Conservation (phyloP, 2,113 vertebrate genomes). For the Sitta europaea region DNA sequence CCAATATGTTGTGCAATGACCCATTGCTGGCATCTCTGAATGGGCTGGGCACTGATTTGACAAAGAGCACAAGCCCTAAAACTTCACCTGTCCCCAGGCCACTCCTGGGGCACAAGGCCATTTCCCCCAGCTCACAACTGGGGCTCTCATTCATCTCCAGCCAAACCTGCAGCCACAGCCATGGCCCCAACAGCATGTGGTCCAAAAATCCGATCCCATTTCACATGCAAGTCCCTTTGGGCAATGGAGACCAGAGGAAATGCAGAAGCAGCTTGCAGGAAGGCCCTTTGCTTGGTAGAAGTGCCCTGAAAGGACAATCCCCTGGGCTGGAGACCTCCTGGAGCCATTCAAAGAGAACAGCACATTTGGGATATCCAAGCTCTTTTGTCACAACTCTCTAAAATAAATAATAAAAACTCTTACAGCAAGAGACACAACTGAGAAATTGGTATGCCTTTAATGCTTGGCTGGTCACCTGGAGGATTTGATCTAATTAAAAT, state of each 20-base stretch:
- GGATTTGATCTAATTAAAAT: slow-evolving; percentile 47
- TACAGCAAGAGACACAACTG: neutral
- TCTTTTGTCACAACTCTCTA: neutral
- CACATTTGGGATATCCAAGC: neutral
- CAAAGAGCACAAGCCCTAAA: neutral
- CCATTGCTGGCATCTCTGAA: neutral
- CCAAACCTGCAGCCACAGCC: neutral
- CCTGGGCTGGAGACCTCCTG: neutral
- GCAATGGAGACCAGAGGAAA: neutral
- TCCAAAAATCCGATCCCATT: neutral
- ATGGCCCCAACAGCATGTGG: neutral
- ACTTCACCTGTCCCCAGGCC: neutral
- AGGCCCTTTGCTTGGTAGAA: neutral
- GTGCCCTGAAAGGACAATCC: neutral
- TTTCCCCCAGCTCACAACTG: neutral
- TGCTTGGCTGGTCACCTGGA: slow-evolving; percentile 15
- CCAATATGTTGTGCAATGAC: neutral
- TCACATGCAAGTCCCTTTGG: neutral
- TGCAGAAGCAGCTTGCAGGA: neutral
- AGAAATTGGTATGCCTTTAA: neutral
- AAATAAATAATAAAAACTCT: slow-evolving; percentile 28
- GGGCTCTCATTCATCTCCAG: neutral
- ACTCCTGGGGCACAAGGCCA: neutral
- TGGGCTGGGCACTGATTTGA: neutral
- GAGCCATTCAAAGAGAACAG: neutral